Base-by-base conservation (phyloP, 2,888 invertebrate species). In the Erebia ligea region DNA sequence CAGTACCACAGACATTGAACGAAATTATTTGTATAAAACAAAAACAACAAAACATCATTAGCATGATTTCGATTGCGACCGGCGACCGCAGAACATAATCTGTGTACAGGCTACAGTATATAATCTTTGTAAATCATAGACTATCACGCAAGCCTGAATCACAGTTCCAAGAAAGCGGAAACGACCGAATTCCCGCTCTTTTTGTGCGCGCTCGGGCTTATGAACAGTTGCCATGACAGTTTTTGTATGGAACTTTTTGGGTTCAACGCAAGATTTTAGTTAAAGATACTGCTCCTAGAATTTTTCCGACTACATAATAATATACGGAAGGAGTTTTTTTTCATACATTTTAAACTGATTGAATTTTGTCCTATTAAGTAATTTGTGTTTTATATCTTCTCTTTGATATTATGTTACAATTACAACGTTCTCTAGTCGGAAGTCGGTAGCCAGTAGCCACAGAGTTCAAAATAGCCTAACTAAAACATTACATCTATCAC, bases 151-250 rank as follows among this genome's bases (percentile, higher is more conserved):
- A 89, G 82, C 85, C 85, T 92, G 91, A 92, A 87, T 92, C 92
- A 91, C 87, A 77, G 85, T 90, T 90, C 90, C 87, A 84, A 88
- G 91, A 90, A 91, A 90, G 87, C 92, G 92, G 91, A 92, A 91
- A 91, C 90, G 84, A 86, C 89, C 82, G 83, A 90, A 91, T 91
- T 90, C 81, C 76, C 80, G 78, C 85, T 86, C 81, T 80, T 89
- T 90, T 89, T 88, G 84, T 84, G 77, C 84, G 85, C 84, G 88
- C 75, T 85, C 88, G 85, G 78, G 86, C 70, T 79, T 85, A 71
- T 67, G 69, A 73, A 73, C 67, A 67, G 66, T 82, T 75, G 57
- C 62, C 65, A 68, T 66, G 70, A 68, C 66, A 72, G 70, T 73
- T 70, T 71, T 61, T 56, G 71, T 56, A 52, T 40, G 50, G 13